Conservation (phyloP, 2,797 vertebrate species). For the Neosalanx taihuensis region DNA sequence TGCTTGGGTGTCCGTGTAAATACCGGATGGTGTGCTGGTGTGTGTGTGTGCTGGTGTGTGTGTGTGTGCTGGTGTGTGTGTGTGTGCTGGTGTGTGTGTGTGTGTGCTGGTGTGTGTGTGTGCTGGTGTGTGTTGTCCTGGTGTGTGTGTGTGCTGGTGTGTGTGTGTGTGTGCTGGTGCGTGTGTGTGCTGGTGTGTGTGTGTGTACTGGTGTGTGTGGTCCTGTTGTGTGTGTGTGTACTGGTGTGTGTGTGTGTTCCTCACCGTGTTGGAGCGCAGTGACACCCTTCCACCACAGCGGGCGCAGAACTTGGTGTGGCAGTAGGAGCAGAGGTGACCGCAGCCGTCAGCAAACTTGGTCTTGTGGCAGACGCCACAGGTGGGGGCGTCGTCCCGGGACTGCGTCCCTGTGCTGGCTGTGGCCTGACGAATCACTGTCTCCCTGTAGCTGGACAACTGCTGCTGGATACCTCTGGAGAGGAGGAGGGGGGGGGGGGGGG, state of each 20-base stretch:
- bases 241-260: slow-evolving; percentile 36
- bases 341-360: slow-evolving; percentile 98
- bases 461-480: slow-evolving; percentile 88
- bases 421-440: slow-evolving; percentile 81
- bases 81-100: slow-evolving; percentile 10
- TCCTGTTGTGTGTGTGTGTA: neutral
- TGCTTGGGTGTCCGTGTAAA: neutral
- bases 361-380: slow-evolving; percentile 96
- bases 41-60: slow-evolving; percentile 1
- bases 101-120: slow-evolving; percentile 5
- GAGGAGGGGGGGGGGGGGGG: neutral
- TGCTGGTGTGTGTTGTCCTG: slow-evolving; percentile 1
- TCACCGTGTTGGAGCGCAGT: slow-evolving; percentile 93
- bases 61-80: neutral
- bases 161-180: slow-evolving; percentile 5
- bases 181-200: slow-evolving; percentile 4
- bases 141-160: slow-evolving; percentile 9
- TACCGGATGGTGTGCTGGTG: neutral
- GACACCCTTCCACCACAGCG: slow-evolving; percentile 95
- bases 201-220: too few relatives aligned
- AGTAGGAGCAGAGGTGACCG: slow-evolving; percentile 95
- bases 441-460: slow-evolving; percentile 95
- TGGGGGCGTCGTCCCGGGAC: slow-evolving; percentile 94
- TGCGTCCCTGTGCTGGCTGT: slow-evolving; percentile 68
- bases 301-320: slow-evolving; percentile 97